Base-by-base conservation (phyloP, 2,888 invertebrate genomes). In the Leucophora obtusa region DNA sequence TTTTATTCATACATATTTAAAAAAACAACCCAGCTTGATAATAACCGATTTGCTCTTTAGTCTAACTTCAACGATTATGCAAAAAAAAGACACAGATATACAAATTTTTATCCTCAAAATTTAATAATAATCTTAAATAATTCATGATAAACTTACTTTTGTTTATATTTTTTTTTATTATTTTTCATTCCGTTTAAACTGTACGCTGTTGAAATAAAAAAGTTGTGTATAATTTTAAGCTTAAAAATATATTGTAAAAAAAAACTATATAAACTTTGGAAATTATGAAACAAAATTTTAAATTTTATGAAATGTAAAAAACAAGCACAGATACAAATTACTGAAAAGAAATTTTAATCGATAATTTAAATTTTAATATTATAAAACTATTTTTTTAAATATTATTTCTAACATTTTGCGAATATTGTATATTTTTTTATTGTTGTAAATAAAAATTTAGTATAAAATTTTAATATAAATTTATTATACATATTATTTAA, bases 381-480 rank as follows among this genome's bases (percentile, higher is more conserved):
- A 38, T 38, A 28, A 3, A 28, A 28, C 1, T 28, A 28, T 7
- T 4, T 28, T 28, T 28, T 28, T 7, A 6, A 28, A 28, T 6
- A 28, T 6, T 28, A 28, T 28, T 28, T 28, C 7, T 28, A 68
- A 58, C 7, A 68, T 28, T n/a, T 63, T 63, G n/a, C 50, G 43
- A 56, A 66, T 54, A 43, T 33, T 77, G 77, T 71, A 78, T 18
- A 73, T 72, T 63, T 78, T 72, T 63, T 58, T 63, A 51, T 62
- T 73, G 15, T 69, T 79, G 78, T 79, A 79, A 72, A 79, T 79
- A 79, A 33, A 54, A 59, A 38, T 38, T 69, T 73, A 79, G 63
- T 58, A 15, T 38, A 79, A 47, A 72, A 56, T 78, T 60, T 62
- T 68, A 28, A 38, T 54, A 60, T 58, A 60, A 60, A 54, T 54